Evolutionary conservation across 2,113 vertebrate species (phyloP).

Genomic region (Rhinopomastus cyanomelas): DNA sequence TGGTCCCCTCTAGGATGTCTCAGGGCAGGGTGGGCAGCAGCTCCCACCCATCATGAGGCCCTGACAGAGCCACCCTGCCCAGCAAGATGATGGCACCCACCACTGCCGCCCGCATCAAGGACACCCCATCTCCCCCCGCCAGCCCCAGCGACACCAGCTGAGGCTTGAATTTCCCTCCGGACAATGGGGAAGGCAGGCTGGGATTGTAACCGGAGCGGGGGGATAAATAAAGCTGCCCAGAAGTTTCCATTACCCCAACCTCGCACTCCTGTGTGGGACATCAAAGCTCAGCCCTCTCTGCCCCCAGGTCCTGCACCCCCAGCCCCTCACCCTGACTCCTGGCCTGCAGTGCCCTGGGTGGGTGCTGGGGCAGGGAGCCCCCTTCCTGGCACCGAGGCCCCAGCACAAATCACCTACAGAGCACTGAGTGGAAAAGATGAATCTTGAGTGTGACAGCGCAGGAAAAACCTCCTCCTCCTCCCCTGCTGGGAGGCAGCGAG

Average conservation of each 20-base stretch:
- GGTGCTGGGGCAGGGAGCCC: neutral
- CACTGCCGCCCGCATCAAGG: fast-evolving
- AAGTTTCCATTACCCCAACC: slow-evolving; percentile 37
- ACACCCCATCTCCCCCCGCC: neutral
- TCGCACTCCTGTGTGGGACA: neutral
- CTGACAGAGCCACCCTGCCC: neutral
- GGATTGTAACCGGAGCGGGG: slow-evolving; percentile 30
- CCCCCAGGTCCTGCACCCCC: neutral
- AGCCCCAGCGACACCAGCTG: neutral
- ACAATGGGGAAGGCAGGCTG: slow-evolving; percentile 49
- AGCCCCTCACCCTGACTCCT: neutral
- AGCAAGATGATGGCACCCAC: fast-evolving
- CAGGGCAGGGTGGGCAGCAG: neutral
- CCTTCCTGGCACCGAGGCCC: neutral
- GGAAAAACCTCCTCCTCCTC: slow-evolving; percentile 10
- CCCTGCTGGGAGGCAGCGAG: neutral
- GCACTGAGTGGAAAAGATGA: slow-evolving; percentile 15
- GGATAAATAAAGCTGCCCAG: slow-evolving; percentile 58
- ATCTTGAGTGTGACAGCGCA: neutral
- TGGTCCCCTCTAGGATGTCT: neutral
- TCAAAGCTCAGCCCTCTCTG: neutral
- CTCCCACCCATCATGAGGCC: neutral
- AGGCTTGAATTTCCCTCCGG: slow-evolving; percentile 26
- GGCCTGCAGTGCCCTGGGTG: neutral
- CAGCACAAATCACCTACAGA: neutral